Conservation (phyloP, 1,140 invertebrate genomes). For the Euwallacea similis region DNA sequence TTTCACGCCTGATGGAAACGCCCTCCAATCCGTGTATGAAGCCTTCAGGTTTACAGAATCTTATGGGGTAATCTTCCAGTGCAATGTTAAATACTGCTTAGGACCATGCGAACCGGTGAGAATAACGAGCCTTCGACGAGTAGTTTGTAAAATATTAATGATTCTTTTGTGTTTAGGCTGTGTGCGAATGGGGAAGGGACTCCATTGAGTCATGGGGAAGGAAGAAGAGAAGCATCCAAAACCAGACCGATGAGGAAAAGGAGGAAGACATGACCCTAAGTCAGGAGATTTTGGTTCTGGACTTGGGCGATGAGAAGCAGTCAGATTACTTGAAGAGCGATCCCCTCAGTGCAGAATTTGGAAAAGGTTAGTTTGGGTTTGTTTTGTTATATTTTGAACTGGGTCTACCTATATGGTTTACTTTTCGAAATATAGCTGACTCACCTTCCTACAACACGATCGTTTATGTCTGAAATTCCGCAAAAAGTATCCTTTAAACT, state of each 20-base stretch:
- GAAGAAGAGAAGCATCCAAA: slow-evolving; percentile 73
- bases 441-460: no score
- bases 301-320: slow-evolving; percentile 87
- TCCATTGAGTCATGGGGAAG: slow-evolving; percentile 88
- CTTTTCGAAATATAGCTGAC: no score
- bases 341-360: slow-evolving; percentile 72
- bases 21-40: slow-evolving; percentile 88
- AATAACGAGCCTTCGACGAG: not conserved
- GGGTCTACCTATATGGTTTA: no score
- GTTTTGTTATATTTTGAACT: not conserved
- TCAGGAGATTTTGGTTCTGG: slow-evolving; percentile 89
- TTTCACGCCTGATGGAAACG: slow-evolving; percentile 84
- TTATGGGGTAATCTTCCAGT: slow-evolving; percentile 96
- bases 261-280: slow-evolving; percentile 91
- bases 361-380: slow-evolving; percentile 58
- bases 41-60: slow-evolving; percentile 95
- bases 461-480: not conserved
- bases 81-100: slow-evolving; percentile 94
- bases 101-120: slow-evolving; percentile 90
- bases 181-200: slow-evolving; percentile 86
- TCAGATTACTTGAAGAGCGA: slow-evolving; percentile 77
- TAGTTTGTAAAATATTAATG: slow-evolving; percentile 4
- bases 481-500: slow-evolving; percentile 6
- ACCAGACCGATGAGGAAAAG: slow-evolving; percentile 61
- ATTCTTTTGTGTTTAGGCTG: slow-evolving; percentile 62